phyloP scores from a whole-genome alignment of 2,888 invertebrate genomes.

The Terebella lapidaria region DNA sequence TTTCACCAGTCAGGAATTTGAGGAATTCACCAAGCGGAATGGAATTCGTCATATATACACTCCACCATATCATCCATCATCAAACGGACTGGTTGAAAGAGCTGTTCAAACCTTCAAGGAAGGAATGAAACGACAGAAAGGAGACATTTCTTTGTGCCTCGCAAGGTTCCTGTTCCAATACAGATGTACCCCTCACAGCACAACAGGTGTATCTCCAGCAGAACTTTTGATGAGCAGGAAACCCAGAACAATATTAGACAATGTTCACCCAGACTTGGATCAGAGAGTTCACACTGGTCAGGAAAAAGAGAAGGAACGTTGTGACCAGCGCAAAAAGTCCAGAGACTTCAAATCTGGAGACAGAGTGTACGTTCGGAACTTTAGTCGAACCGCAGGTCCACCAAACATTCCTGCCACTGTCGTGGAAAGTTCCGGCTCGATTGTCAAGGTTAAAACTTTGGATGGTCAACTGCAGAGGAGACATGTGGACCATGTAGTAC shows the following conservation, averaged over 20 bases:
- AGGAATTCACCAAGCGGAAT: background rate
- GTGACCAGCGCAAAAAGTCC: too few relatives aligned
- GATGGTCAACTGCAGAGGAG: too few relatives aligned
- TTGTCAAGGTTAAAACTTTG: too few relatives aligned
- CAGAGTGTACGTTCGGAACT: too few relatives aligned
- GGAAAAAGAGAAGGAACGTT: too few relatives aligned
- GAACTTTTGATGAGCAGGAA: background rate
- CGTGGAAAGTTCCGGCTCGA: too few relatives aligned
- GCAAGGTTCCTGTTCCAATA: background rate
- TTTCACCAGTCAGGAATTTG: background rate
- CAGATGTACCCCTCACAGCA: background rate
- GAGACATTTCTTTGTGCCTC: too few relatives aligned
- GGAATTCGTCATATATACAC: conserved; percentile 1
- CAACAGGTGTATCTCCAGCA: background rate
- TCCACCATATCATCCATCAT: background rate
- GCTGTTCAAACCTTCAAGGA: conserved; percentile 1
- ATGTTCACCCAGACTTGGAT: background rate
- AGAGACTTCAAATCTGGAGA: too few relatives aligned
- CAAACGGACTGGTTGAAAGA: conserved; percentile 1
- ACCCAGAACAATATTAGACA: background rate
- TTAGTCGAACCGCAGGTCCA: too few relatives aligned
- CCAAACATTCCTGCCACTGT: too few relatives aligned
- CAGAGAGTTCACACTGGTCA: too few relatives aligned
- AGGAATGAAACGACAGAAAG: background rate
- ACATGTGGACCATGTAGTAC: too few relatives aligned